A percentile compares a stretch with the other conserved stretches of the same genome.
Evolutionary conservation across 2,888 invertebrate species (phyloP).

Genomic region (Clitarchus hookeri): DNA sequence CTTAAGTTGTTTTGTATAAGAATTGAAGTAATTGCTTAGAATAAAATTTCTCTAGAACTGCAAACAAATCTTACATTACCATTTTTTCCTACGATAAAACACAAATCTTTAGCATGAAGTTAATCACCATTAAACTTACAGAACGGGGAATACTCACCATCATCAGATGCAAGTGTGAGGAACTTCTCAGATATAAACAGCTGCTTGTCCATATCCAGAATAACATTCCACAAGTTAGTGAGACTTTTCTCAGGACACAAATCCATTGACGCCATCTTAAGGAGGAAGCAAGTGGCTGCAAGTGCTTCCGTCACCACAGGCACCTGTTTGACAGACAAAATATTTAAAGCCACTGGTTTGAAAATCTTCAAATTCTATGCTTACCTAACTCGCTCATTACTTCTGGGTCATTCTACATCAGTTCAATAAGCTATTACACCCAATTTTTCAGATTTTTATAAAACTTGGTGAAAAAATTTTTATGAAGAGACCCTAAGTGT

Average conservation of each 20-base stretch:
- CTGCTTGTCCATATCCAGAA: slow-evolving; percentile 77
- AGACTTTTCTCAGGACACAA: slow-evolving; percentile 58
- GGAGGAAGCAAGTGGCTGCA: slow-evolving; percentile 68
- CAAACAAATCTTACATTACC: too few relatives aligned
- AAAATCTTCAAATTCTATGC: not conserved
- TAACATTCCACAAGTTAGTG: slow-evolving; percentile 67
- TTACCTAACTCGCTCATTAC: not conserved
- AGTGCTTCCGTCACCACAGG: slow-evolving; percentile 72
- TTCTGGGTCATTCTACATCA: too few relatives aligned
- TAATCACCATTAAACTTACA: not conserved
- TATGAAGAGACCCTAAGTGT: too few relatives aligned
- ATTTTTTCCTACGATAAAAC: too few relatives aligned
- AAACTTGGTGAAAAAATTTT: too few relatives aligned
- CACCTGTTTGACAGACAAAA: slow-evolving; percentile 49
- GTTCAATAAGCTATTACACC: too few relatives aligned
- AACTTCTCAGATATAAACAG: slow-evolving; percentile 83
- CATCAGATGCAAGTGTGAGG: slow-evolving; percentile 70
- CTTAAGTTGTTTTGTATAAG: too few relatives aligned
- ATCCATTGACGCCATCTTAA: slow-evolving; percentile 62
- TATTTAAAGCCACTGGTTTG: too few relatives aligned
- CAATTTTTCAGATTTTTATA: too few relatives aligned
- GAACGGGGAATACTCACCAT: slow-evolving; percentile 55
- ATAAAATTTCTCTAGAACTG: too few relatives aligned
- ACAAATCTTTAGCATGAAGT: too few relatives aligned
- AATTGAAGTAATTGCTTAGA: too few relatives aligned